Evolutionary conservation across 2,113 vertebrate genomes (phyloP), one percentile per base, ranked within the genome.

Genomic region (Pungitius pungitius): DNA sequence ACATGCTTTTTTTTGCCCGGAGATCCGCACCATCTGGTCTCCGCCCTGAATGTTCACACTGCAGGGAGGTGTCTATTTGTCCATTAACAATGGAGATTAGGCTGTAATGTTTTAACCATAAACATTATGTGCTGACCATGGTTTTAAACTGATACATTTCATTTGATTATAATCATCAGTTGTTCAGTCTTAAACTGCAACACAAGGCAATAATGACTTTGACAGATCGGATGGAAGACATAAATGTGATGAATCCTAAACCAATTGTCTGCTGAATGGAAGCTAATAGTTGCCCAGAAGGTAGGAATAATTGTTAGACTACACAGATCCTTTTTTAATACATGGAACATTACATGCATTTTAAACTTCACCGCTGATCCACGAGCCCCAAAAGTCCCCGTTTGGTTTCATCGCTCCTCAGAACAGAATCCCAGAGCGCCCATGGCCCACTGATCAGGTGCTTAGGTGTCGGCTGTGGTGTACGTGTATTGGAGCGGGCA

Each of bases 41-140:
- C 83, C 85, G 26, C 89, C 88, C 88, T 78, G 40, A 80, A 33
- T 84, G 81, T 81, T 91, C 86, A 90, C 87, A 87, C 75, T 35
- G 64, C 24, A 24, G 58, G 78, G 65, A 58, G 56, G 63, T 68
- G 72, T 73, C 56, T 86, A 86, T 90, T 83, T 87, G 77, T 76
- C 43, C 75, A 18, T 22, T 45, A 51, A 40, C 54, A 68, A 22
- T 68, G 35, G 64, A n/a, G 18, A 37, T 67, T 73, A 18, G 55
- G 45, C 42, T 17, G 30, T 14, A 4, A 10, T 58, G 13, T 51
- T 66, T 56, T 14, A 57, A 57, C 12, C 13, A 55, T 14, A 9
- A 17, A 52, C n/a, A 14, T 45, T 45, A 60, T 20, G 6, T n/a
- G 52, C 42, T 54, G 27, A 40, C 26, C 0, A 1, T 24, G 30